Evolutionary conservation across 2,113 vertebrate genomes (phyloP).

Genomic region (Pterocles burchelli): DNA sequence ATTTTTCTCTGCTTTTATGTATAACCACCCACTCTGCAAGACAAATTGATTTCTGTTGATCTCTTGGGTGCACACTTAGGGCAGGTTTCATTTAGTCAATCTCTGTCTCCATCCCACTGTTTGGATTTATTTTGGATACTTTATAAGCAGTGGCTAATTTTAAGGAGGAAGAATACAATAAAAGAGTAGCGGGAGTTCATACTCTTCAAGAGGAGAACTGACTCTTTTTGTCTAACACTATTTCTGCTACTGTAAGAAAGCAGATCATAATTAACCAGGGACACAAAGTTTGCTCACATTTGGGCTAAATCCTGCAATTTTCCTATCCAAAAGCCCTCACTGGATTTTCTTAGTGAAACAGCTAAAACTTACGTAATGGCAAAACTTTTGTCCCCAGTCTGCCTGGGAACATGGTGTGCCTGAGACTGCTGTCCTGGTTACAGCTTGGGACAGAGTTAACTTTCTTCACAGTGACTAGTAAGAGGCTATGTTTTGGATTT

Average conservation of each 20-base stretch:
- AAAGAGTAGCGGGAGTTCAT: background rate
- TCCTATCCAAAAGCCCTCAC: background rate
- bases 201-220: background rate
- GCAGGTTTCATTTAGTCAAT: conserved; percentile 23
- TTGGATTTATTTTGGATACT: background rate
- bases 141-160: background rate
- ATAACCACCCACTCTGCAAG: conserved; percentile 23
- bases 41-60: conserved; percentile 34
- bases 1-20: conserved; percentile 33
- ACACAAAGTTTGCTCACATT: background rate
- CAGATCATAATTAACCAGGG: background rate
- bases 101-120: background rate
- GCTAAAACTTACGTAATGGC: background rate
- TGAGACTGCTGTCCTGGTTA: background rate
- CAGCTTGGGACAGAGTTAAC: too few species aligned
- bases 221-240: background rate
- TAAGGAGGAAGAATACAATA: background rate
- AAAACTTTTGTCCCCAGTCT: background rate
- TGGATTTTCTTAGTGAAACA: background rate
- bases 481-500: too few species aligned
- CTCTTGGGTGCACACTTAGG: conserved; percentile 6
- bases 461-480: too few species aligned
- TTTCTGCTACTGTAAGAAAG: background rate
- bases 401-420: fast-evolving
- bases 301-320: background rate